Conservation (phyloP, 2,113 vertebrate species). For the Forbesichthys agassizii region DNA sequence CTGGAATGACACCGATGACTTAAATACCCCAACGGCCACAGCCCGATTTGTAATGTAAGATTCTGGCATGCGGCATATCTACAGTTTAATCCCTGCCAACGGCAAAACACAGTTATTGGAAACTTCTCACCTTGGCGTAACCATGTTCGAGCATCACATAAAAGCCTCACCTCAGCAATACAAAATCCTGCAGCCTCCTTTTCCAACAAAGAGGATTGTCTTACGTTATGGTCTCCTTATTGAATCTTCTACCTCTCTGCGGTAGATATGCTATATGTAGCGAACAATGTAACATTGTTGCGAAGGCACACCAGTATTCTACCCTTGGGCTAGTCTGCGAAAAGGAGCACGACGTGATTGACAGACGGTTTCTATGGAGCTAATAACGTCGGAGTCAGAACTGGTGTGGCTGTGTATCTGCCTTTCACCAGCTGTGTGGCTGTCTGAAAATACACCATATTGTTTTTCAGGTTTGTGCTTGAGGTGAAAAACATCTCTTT, state of each 20-base stretch:
- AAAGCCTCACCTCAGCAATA: constrained; percentile 60
- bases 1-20: constrained; percentile 55
- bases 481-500: constrained; percentile 15
- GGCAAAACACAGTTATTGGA: constrained; percentile 73
- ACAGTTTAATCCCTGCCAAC: constrained; percentile 70
- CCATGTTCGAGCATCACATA: constrained; percentile 63
- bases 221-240: constrained; percentile 64
- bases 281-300: constrained; percentile 70
- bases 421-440: constrained; percentile 51
- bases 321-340: constrained; percentile 64
- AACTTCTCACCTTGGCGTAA: constrained; percentile 73
- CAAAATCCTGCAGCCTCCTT: constrained; percentile 59
- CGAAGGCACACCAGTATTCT: constrained; percentile 52
- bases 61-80: constrained; percentile 61
- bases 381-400: constrained; percentile 62
- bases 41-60: constrained; percentile 75
- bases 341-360: constrained; percentile 66
- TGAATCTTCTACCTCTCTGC: constrained; percentile 61
- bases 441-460: constrained; percentile 42
- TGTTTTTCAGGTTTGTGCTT: constrained; percentile 27
- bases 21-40: constrained; percentile 56
- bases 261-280: constrained; percentile 63
- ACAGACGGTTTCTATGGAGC: constrained; percentile 68
- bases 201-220: constrained; percentile 58
- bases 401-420: constrained; percentile 50